A percentile compares a stretch with the other conserved stretches of the same genome.
Conservation (phyloP, 2,888 invertebrate genomes). For the Caenorhabditis wallacei region DNA sequence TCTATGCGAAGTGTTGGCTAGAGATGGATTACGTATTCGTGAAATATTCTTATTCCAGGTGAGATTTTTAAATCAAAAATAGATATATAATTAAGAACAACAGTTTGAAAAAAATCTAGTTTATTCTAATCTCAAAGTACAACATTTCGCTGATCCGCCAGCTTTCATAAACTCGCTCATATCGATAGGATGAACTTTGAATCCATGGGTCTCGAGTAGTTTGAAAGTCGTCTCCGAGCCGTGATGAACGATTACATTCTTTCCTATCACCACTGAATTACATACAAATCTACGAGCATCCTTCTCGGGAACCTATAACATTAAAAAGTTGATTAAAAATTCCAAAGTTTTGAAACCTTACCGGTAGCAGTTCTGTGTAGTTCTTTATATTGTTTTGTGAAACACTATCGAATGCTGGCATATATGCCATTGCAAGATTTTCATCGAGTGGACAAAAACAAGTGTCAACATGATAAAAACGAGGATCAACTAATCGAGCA, state of each 20-base stretch:
- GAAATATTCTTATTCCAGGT: conserved; percentile 90
- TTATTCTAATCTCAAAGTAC: conserved; percentile 74
- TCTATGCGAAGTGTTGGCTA: conserved; percentile 88
- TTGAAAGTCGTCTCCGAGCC: conserved; percentile 76
- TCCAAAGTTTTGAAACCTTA: conserved; percentile 27
- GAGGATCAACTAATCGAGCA: conserved; percentile 61
- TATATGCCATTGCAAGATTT: conserved; percentile 77
- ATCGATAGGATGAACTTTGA: conserved; percentile 74
- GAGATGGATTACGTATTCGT: conserved; percentile 89
- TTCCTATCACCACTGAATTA: conserved; percentile 81
- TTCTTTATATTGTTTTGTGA: conserved; percentile 77
- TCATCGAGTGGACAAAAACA: conserved; percentile 81
- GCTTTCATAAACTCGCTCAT: conserved; percentile 82
- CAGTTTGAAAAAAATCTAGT: not conserved
- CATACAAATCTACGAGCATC: conserved; percentile 81
- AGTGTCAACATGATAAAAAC: conserved; percentile 83
- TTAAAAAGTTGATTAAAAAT: not conserved
- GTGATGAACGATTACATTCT: conserved; percentile 77
- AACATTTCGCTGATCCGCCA: conserved; percentile 81
- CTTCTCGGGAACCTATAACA: conserved; percentile 68
- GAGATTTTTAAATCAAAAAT: not conserved
- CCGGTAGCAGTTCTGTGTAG: conserved; percentile 75
- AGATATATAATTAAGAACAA: not conserved
- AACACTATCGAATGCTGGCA: conserved; percentile 77
- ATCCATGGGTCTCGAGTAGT: conserved; percentile 75